Percentiles rank a stretch among this genome's conserved stretches.
Evolutionary conservation across 2,888 invertebrate genomes (phyloP).

Genomic region (Euplexia lucipara): DNA sequence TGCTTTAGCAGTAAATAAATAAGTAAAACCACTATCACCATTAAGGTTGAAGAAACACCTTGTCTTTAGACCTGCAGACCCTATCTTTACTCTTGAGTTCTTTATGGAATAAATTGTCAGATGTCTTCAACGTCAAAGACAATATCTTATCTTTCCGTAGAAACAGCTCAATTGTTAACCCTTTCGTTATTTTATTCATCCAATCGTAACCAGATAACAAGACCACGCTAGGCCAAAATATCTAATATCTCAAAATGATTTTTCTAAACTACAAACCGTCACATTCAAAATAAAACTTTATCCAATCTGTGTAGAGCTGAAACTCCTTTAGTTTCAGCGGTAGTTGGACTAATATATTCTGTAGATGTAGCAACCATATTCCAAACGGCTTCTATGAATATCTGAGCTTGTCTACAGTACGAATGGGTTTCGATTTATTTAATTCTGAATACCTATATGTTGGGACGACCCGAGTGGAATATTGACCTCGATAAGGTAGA

Average conservation of each 20-base stretch:
- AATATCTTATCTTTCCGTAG: neutral
- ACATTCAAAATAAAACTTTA: conserved; percentile 36
- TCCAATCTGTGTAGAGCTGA: conserved; percentile 18
- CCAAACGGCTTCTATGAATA: conserved; percentile 71
- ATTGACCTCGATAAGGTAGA: conserved; percentile 44
- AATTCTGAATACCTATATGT: conserved; percentile 62
- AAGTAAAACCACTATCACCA: too few relatives aligned
- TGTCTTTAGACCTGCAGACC: neutral
- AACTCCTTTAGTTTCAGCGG: conserved; percentile 8
- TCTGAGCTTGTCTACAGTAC: conserved; percentile 58
- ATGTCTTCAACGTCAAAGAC: neutral
- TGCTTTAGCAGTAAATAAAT: too few relatives aligned
- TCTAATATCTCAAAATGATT: conserved; percentile 55
- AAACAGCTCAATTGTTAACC: conserved; percentile 14
- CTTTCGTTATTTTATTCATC: conserved; percentile 36
- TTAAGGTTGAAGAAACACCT: too few relatives aligned
- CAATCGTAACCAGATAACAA: conserved; percentile 47
- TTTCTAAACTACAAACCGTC: conserved; percentile 33
- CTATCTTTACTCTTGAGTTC: neutral
- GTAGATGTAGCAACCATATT: conserved; percentile 65
- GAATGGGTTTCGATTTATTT: conserved; percentile 65
- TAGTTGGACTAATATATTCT: conserved; percentile 66
- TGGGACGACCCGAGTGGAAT: conserved; percentile 42
- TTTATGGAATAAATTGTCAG: neutral
- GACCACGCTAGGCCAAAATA: conserved; percentile 42